These are phyloP conservation scores for Falco naumanni DNA, from an alignment of 2,797 vertebrate genomes.

Conservation along the genomic window DNA sequence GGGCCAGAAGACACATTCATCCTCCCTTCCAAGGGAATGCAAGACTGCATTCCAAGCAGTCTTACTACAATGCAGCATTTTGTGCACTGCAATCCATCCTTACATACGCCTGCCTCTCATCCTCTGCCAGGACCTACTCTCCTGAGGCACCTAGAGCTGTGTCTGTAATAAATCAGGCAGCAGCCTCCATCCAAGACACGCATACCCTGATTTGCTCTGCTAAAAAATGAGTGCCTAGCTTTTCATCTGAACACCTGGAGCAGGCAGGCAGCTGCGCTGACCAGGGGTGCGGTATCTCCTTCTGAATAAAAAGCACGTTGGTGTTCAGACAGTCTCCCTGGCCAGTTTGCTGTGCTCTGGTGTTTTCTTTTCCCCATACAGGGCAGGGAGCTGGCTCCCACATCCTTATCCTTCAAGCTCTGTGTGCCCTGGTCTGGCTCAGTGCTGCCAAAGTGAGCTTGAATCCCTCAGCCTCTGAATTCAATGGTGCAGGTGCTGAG, in stretches of 20 bases:
- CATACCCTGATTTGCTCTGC: not conserved
- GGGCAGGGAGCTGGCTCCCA: not conserved
- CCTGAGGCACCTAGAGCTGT: not conserved
- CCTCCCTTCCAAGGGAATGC: not conserved
- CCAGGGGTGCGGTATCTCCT: rapidly evolving
- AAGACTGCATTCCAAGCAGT: not conserved
- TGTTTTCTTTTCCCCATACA: not conserved
- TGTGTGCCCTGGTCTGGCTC: not conserved
- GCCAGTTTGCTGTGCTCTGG: rapidly evolving
- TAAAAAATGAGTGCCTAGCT: not conserved
- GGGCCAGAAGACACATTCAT: constrained; percentile 11
- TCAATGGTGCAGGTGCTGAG: not conserved
- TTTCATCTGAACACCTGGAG: constrained; percentile 41
- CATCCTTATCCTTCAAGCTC: not conserved
- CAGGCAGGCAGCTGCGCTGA: not conserved
- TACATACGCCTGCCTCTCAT: not conserved
- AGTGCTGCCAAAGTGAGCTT: not conserved
- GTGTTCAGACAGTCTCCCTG: not conserved
- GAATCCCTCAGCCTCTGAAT: not conserved
- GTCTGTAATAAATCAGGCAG: constrained; percentile 45
- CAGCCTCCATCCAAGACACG: constrained; percentile 45
- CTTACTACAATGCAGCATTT: not conserved
- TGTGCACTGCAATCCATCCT: not conserved
- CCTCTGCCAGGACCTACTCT: constrained; percentile 46
- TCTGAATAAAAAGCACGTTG: not conserved